A percentile compares a stretch with the other conserved stretches of the same genome.
Evolutionary conservation across 2,797 vertebrate species (phyloP).

Genomic region (Premnoplex brunnescens): DNA sequence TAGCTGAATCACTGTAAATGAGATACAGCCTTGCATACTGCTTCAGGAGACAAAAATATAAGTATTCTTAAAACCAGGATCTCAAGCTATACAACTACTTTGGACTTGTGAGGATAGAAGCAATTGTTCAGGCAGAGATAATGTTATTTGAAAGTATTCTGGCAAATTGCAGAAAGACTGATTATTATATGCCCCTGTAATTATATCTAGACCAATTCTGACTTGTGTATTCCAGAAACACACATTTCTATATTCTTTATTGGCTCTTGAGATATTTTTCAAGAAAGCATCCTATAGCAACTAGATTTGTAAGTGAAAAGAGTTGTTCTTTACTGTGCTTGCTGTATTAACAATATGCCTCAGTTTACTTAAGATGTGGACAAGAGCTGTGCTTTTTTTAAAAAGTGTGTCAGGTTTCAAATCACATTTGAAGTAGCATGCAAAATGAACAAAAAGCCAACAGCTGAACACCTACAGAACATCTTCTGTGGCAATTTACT

Average conservation of each 20-base stretch:
- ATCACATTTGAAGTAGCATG: neutral
- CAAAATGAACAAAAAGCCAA: neutral
- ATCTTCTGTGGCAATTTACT: neutral
- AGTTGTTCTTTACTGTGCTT: neutral
- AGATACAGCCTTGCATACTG: neutral
- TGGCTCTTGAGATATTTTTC: neutral
- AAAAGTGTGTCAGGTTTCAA: neutral
- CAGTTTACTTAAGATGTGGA: neutral
- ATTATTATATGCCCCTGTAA: neutral
- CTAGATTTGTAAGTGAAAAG: neutral
- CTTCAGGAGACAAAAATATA: neutral
- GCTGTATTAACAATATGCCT: neutral
- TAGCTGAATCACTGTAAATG: neutral
- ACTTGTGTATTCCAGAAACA: neutral
- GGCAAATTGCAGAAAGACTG: neutral
- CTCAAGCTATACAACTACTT: neutral
- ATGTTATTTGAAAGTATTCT: neutral
- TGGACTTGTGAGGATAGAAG: neutral
- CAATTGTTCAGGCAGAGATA: neutral
- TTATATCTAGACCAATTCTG: neutral
- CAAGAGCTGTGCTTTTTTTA: neutral
- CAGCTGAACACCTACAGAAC: neutral
- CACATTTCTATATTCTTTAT: neutral
- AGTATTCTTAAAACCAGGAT: neutral
- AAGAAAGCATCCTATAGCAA: neutral